Evolutionary conservation across 2,888 invertebrate genomes (phyloP).

Genomic region (Cantharis rufa): DNA sequence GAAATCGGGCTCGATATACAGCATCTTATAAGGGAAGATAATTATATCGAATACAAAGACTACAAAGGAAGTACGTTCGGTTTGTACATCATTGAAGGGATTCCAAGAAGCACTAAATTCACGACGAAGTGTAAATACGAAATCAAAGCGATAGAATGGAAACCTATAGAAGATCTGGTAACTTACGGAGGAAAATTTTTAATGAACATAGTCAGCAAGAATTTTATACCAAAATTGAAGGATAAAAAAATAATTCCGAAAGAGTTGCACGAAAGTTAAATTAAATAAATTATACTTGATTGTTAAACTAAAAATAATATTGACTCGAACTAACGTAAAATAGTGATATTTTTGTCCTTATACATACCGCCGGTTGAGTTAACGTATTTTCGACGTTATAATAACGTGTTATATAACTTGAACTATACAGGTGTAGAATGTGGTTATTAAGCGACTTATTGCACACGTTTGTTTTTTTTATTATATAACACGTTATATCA

Average conservation of each 20-base stretch:
- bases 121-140: background rate
- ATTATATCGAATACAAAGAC: constrained; percentile 79
- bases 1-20: constrained; percentile 97
- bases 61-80: constrained; percentile 83
- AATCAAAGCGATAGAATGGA: background rate
- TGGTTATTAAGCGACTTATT: too few relatives aligned
- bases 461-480: too few relatives aligned
- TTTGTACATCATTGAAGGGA: constrained; percentile 73
- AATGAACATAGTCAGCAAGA: background rate
- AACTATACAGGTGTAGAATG: too few relatives aligned
- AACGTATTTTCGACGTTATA: too few relatives aligned
- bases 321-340: too few relatives aligned
- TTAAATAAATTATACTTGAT: too few relatives aligned
- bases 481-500: too few relatives aligned
- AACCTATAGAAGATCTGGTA: background rate
- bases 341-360: too few relatives aligned
- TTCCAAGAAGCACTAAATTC: background rate
- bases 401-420: too few relatives aligned
- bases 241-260: background rate
- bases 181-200: background rate
- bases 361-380: too few relatives aligned
- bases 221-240: background rate
- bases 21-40: constrained; percentile 76
- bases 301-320: too few relatives aligned
- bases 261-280: too few relatives aligned